phyloP scores from a whole-genome alignment of 1,140 invertebrate genomes.

The Leptinotarsa lineolata region DNA sequence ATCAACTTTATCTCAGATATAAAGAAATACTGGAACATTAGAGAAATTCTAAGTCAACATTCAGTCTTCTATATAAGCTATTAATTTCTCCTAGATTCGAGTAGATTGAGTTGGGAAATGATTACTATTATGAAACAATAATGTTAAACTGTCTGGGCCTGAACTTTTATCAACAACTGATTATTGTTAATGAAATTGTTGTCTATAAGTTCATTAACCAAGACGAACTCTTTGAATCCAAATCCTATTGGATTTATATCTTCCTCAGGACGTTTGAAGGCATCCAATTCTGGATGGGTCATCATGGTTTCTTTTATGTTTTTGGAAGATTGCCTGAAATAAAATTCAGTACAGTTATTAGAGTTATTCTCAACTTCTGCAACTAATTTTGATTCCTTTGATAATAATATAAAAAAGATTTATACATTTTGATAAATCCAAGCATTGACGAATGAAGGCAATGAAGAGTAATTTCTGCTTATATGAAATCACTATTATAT shows the following conservation, averaged over 20 bases:
- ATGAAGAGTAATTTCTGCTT: too few species aligned
- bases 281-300: constrained; percentile 70
- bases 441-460: too few species aligned
- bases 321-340: constrained; percentile 60
- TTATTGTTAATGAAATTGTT: constrained; percentile 46
- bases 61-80: background rate
- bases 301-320: constrained; percentile 74
- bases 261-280: constrained; percentile 70
- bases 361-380: too few species aligned
- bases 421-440: too few species aligned
- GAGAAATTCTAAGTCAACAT: background rate
- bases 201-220: constrained; percentile 65
- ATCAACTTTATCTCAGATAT: too few species aligned
- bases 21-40: background rate
- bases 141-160: constrained; percentile 39
- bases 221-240: constrained; percentile 76
- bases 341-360: background rate
- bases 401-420: too few species aligned
- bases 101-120: background rate
- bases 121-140: background rate
- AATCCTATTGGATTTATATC: constrained; percentile 75
- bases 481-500: too few species aligned
- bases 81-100: background rate
- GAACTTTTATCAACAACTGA: constrained; percentile 45
- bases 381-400: too few species aligned